Conservation (phyloP, 1,140 invertebrate genomes). For the Aphelinus certus region DNA sequence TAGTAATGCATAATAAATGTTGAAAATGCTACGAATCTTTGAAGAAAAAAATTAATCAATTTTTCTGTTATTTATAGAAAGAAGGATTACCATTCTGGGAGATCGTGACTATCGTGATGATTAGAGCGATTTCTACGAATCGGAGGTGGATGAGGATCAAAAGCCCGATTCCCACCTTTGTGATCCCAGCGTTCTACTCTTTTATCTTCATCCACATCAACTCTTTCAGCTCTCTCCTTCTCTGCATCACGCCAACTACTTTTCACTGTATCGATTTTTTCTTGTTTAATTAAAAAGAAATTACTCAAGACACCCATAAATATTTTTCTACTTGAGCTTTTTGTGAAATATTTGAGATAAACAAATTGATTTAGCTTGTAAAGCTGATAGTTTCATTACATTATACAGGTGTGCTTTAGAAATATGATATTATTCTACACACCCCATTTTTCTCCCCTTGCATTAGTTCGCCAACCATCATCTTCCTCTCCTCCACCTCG, state of each 20-base stretch:
- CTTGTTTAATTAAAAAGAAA: constrained; percentile 21
- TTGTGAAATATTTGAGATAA: neutral
- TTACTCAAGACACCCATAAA: neutral
- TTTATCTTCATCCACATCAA: constrained; percentile 56
- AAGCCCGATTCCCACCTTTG: constrained; percentile 62
- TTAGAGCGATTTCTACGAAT: constrained; percentile 59
- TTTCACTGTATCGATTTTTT: constrained; percentile 46
- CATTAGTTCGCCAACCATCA: constrained; percentile 69
- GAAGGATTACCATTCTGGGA: constrained; percentile 74
- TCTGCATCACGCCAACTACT: constrained; percentile 75
- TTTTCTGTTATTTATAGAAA: neutral
- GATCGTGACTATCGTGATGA: constrained; percentile 68
- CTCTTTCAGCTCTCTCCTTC: constrained; percentile 56
- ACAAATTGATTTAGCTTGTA: neutral
- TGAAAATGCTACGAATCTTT: neutral
- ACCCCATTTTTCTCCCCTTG: constrained; percentile 68
- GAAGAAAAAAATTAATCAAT: neutral
- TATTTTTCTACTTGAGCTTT: neutral
- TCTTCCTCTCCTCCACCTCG: constrained; percentile 69
- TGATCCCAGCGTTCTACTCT: constrained; percentile 64
- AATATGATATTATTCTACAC: constrained; percentile 40
- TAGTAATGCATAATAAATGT: neutral
- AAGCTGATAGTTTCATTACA: too few relatives aligned
- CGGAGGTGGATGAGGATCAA: constrained; percentile 60
- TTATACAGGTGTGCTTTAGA: too few relatives aligned